phyloP scores from a whole-genome alignment of 2,888 invertebrate genomes.

The Hydrotaea cyrtoneurina region DNA sequence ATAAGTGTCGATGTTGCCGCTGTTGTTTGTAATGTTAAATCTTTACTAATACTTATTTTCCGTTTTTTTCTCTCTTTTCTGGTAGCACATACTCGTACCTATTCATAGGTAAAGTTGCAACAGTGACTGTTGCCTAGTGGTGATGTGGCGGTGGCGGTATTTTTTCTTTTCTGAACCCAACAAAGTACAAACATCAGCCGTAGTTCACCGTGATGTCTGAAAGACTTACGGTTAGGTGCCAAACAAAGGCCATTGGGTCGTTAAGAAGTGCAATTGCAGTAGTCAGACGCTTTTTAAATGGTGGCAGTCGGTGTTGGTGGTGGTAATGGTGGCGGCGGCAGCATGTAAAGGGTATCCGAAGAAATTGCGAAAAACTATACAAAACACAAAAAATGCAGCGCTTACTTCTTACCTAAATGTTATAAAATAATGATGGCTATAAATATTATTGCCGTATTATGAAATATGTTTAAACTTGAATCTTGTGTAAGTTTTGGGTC shows the following conservation, averaged over 20 bases:
- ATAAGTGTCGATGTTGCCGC: constrained; percentile 72
- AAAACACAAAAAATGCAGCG: constrained; percentile 34
- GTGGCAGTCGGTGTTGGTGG: constrained; percentile 37
- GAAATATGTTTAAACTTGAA: constrained; percentile 68
- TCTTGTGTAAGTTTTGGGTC: constrained; percentile 22
- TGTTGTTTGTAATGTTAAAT: constrained; percentile 68
- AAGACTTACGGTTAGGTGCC: constrained; percentile 70
- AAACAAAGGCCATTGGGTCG: constrained; percentile 79
- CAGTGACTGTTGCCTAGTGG: constrained; percentile 47
- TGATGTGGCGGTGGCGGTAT: constrained; percentile 40
- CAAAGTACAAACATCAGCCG: constrained; percentile 44
- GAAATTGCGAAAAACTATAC: constrained; percentile 61
- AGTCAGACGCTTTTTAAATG: constrained; percentile 52
- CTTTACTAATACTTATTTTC: constrained; percentile 59
- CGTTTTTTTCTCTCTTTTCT: constrained; percentile 44
- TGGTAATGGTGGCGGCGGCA: constrained; percentile 13
- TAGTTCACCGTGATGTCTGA: constrained; percentile 62
- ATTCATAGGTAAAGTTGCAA: constrained; percentile 17
- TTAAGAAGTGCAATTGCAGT: constrained; percentile 74
- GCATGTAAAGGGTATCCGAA: constrained; percentile 48
- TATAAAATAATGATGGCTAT: constrained; percentile 69
- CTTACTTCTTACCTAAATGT: constrained; percentile 64
- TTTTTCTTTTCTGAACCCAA: constrained; percentile 48
- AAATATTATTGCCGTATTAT: constrained; percentile 66
- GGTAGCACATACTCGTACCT: constrained; percentile 17